These are phyloP conservation scores for Phalacrocorax aristotelis DNA, from an alignment of 2,113 vertebrate species.

Conservation along the genomic window DNA sequence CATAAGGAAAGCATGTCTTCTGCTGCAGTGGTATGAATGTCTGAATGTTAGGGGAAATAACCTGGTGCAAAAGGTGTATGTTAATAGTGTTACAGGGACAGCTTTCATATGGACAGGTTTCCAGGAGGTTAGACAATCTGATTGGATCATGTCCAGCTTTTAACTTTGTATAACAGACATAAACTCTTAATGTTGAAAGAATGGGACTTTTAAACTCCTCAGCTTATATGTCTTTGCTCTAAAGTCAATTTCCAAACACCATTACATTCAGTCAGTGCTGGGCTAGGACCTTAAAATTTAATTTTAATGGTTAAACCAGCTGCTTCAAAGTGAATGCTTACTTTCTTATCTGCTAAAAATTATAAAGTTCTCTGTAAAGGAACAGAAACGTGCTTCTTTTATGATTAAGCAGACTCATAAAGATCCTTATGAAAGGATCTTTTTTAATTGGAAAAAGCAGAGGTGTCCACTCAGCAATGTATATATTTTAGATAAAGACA, in stretches of 20 bases:
- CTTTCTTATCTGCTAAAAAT: conserved; percentile 7
- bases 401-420: neutral
- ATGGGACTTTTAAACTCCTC: neutral
- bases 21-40: neutral
- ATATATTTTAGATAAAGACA: conserved; percentile 3
- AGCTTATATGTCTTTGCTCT: neutral
- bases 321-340: neutral
- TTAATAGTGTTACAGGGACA: neutral
- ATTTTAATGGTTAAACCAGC: neutral
- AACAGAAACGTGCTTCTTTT: conserved; percentile 4
- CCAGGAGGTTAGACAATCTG: neutral
- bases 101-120: neutral
- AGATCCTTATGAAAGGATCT: neutral
- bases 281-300: neutral
- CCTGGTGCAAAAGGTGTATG: rapidly evolving
- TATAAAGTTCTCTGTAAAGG: neutral
- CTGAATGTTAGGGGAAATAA: neutral
- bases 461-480: neutral
- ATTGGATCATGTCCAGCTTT: neutral
- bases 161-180: neutral
- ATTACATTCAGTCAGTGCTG: neutral
- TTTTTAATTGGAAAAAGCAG: neutral
- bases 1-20: neutral
- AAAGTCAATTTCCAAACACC: neutral
- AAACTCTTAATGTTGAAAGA: neutral